phyloP scores from a whole-genome alignment of 1,140 invertebrate genomes.

The Trissolcus basalis region DNA sequence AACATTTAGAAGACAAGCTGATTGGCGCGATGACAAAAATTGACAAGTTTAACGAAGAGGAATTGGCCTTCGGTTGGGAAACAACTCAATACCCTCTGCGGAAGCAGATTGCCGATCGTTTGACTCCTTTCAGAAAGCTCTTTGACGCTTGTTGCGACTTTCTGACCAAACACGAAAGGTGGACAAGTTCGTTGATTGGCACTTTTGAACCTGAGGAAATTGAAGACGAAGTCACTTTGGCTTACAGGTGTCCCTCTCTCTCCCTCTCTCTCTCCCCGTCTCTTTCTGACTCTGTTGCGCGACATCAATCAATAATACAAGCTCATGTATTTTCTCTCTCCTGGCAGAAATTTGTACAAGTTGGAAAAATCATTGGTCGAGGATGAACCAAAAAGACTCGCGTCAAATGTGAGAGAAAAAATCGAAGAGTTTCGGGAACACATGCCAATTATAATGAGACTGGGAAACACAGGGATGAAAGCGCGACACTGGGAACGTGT shows the following conservation, averaged over 20 bases:
- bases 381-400: constrained; percentile 80
- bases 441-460: constrained; percentile 91
- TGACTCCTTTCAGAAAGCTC: constrained; percentile 89
- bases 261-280: neutral
- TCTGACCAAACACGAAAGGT: constrained; percentile 86
- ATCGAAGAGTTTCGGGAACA: constrained; percentile 93
- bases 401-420: constrained; percentile 80
- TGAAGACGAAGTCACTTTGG: constrained; percentile 87
- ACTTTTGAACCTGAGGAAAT: constrained; percentile 91
- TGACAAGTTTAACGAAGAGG: constrained; percentile 94
- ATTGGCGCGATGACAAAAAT: constrained; percentile 86
- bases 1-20: constrained; percentile 83
- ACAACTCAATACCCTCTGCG: constrained; percentile 91
- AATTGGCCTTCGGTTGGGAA: constrained; percentile 91
- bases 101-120: constrained; percentile 82
- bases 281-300: too few relatives aligned
- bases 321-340: constrained; percentile 3
- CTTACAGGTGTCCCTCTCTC: constrained; percentile 78
- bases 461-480: constrained; percentile 95
- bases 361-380: constrained; percentile 90
- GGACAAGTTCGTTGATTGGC: constrained; percentile 89
- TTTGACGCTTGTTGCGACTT: constrained; percentile 92
- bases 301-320: too few relatives aligned
- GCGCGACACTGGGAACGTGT: constrained; percentile 95
- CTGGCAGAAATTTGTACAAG: constrained; percentile 88